Evolutionary conservation across 2,113 vertebrate genomes (phyloP).

Genomic region (Zootoca vivipara): DNA sequence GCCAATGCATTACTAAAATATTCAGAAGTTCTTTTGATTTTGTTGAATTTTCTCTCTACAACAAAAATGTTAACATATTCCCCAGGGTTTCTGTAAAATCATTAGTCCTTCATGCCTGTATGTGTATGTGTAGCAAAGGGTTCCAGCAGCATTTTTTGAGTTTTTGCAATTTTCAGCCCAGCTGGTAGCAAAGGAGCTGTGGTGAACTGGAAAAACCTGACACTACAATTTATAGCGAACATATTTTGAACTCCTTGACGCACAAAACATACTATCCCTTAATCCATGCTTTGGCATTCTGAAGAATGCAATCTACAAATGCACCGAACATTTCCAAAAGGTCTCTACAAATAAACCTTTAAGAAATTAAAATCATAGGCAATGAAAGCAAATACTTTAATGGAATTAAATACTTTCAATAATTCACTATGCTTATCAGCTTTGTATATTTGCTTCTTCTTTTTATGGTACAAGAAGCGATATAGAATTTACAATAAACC

Average conservation of each 20-base stretch:
- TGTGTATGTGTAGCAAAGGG: background rate
- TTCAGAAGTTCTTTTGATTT: constrained; percentile 28
- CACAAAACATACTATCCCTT: constrained; percentile 36
- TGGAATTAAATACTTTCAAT: background rate
- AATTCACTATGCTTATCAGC: rapidly evolving
- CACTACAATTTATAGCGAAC: constrained; percentile 28
- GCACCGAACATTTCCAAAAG: constrained; percentile 18
- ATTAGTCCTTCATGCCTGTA: background rate
- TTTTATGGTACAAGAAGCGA: constrained; percentile 10
- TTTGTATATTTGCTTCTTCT: background rate
- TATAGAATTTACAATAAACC: background rate
- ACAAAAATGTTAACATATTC: constrained; percentile 7
- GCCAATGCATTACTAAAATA: constrained; percentile 17
- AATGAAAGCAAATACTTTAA: background rate
- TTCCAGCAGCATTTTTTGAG: constrained; percentile 30
- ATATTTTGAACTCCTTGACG: constrained; percentile 28
- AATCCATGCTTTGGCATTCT: constrained; percentile 34
- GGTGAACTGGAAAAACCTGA: constrained; percentile 25
- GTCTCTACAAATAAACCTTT: background rate
- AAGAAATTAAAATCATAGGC: constrained; percentile 6
- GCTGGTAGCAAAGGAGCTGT: constrained; percentile 28
- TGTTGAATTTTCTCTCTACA: constrained; percentile 21
- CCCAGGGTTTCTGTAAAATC: constrained; percentile 21
- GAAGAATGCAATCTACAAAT: constrained; percentile 27
- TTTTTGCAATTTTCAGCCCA: constrained; percentile 49